A percentile compares a stretch with the other conserved stretches of the same genome.
Evolutionary conservation across 2,797 vertebrate species (phyloP).

Genomic region (Xenentodon cancila): DNA sequence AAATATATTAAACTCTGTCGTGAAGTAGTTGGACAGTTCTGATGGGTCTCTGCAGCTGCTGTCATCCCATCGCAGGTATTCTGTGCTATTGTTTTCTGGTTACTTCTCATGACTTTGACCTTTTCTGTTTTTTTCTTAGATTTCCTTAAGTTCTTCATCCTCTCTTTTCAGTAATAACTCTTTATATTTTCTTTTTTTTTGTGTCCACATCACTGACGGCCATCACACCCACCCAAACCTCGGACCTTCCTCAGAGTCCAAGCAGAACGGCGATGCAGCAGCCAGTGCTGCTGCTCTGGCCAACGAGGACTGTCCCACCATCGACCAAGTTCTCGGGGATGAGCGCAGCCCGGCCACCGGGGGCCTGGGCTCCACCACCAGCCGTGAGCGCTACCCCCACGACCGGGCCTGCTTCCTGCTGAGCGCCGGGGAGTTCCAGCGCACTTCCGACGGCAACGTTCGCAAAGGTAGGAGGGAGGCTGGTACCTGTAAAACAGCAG

Average conservation of each 20-base stretch:
- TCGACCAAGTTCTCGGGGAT: slow-evolving; percentile 93
- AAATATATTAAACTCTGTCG: no score
- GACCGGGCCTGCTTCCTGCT: slow-evolving; percentile 94
- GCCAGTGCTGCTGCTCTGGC: slow-evolving; percentile 90
- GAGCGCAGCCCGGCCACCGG: slow-evolving; percentile 88
- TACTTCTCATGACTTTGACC: not conserved
- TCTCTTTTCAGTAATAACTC: not conserved
- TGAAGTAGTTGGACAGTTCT: no score
- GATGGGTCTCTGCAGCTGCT: no score
- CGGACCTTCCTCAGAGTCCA: slow-evolving; percentile 81
- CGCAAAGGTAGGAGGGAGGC: slow-evolving; percentile 88
- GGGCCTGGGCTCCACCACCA: slow-evolving; percentile 74
- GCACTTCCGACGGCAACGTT: slow-evolving; percentile 91
- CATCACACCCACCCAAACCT: not conserved
- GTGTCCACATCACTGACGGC: no score
- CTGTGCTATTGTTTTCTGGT: no score
- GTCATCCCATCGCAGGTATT: no score
- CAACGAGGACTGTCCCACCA: slow-evolving; percentile 93
- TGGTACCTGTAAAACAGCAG: slow-evolving; percentile 40
- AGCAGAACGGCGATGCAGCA: slow-evolving; percentile 89
- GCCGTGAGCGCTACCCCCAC: slow-evolving; percentile 88
- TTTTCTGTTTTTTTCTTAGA: not conserved
- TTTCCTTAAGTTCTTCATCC: not conserved
- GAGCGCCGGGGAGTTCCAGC: slow-evolving; percentile 89
- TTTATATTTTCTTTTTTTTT: not conserved